Evolutionary conservation across 1,140 invertebrate genomes (phyloP), one percentile per base, ranked within the genome.

Genomic region (Drosophila melanica): DNA sequence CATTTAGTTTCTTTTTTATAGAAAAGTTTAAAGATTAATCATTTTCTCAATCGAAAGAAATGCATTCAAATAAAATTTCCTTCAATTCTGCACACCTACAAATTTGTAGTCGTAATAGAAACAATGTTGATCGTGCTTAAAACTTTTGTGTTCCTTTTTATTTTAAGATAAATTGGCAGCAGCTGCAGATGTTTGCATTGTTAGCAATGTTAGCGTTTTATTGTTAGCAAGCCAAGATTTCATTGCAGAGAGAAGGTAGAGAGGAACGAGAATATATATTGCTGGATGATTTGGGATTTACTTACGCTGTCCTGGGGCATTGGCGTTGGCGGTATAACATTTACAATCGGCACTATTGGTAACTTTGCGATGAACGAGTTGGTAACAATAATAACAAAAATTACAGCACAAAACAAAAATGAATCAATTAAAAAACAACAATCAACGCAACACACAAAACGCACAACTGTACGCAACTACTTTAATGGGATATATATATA

Each of bases 291-390:
- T 10, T 57, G 54, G 60, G 59, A 58, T 79, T 71, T 89, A 89
- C 84, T 89, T 89, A 89, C 84, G 74, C 79, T 90, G 70, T 89
- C 84, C 84, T 89, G 84, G 70, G 84, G 73, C 77, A 89, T 79
- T 77, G 84, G 85, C 70, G 85, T 84, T 80, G 84, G 77, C 73
- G 85, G 84, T 69, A 77, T 84, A 41, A 87, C 77, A 89, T 87
- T 84, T 71, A 87, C 79, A 77, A 87, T 87, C 84, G 84, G 84
- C 84, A 87, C 84, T 71, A 89, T 89, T 60, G 84, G 84, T 60
- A 89, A 89, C 84, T 89, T 78, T 84, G 68, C 64, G 68, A 89
- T 73, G 69, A 79, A 73, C 55, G 70, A 82, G 79, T 87, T 81
- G 81, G 62, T 20, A 57, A 51, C 41, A 53, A 59, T 39, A 66